phyloP scores from a whole-genome alignment of 2,888 invertebrate genomes.

The Dione juno region DNA sequence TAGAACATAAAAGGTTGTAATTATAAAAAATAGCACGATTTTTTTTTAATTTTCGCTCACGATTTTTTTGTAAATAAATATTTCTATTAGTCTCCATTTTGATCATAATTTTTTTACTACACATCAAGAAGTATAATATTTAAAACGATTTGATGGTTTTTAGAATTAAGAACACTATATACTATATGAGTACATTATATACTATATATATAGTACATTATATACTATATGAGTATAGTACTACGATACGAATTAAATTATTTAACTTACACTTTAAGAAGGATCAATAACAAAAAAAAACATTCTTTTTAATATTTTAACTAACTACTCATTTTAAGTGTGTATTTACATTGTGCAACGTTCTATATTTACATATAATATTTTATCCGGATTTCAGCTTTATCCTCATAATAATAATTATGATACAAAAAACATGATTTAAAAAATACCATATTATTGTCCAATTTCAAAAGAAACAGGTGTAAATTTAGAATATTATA shows the following conservation, averaged over 20 bases:
- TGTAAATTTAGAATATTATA: slow-evolving; percentile 14
- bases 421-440: slow-evolving; percentile 11
- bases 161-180: no score
- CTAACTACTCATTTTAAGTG: slow-evolving; percentile 10
- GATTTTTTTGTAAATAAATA: background rate
- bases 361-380: slow-evolving; percentile 43
- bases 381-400: background rate
- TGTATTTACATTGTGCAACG: slow-evolving; percentile 35
- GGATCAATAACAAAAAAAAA: background rate
- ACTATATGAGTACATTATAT: no score
- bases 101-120: slow-evolving; percentile 5
- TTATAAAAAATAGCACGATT: slow-evolving; percentile 2
- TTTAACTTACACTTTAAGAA: slow-evolving; percentile 11
- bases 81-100: slow-evolving; percentile 5
- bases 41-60: slow-evolving; percentile 23
- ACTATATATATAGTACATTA: no score
- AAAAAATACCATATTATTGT: slow-evolving; percentile 29
- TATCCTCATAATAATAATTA: no score
- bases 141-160: no score
- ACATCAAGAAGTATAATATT: no score
- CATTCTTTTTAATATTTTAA: background rate
- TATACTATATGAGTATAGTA: no score
- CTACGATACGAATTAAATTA: no score
- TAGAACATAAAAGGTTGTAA: background rate
- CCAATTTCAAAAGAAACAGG: slow-evolving; percentile 26